phyloP scores from a whole-genome alignment of 2,113 vertebrate genomes.

The Anser brachyrhynchus region DNA sequence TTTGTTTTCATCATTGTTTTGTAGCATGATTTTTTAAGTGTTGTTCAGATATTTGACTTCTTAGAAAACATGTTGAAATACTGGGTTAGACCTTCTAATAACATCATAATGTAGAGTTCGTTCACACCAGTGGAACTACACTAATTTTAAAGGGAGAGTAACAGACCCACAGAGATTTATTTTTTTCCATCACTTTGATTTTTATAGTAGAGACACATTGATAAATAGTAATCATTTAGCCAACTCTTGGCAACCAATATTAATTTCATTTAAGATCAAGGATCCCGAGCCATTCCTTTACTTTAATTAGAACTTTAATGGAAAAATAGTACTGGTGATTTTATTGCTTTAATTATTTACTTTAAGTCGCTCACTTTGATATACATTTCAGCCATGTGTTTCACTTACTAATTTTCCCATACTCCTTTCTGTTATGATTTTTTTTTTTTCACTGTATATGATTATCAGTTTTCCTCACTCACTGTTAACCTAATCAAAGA shows the following conservation, averaged over 20 bases:
- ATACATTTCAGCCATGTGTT: not conserved
- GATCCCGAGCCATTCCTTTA: not conserved
- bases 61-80: not conserved
- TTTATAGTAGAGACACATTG: not conserved
- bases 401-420: not conserved
- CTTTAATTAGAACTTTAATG: conserved; percentile 32
- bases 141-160: not conserved
- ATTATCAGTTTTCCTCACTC: not conserved
- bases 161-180: not conserved
- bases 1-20: not conserved
- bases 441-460: not conserved
- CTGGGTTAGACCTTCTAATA: not conserved
- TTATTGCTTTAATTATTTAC: conserved; percentile 51
- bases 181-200: not conserved
- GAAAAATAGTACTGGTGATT: not conserved
- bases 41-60: not conserved
- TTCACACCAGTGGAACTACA: not conserved
- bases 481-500: not conserved
- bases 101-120: not conserved
- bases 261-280: conserved; percentile 40
- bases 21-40: not conserved
- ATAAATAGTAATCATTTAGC: conserved; percentile 6
- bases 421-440: not conserved
- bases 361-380: conserved; percentile 3
- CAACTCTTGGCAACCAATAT: not conserved